These are phyloP conservation scores for Beris morrisii DNA, from an alignment of 2,888 invertebrate species.

Conservation along the genomic window DNA sequence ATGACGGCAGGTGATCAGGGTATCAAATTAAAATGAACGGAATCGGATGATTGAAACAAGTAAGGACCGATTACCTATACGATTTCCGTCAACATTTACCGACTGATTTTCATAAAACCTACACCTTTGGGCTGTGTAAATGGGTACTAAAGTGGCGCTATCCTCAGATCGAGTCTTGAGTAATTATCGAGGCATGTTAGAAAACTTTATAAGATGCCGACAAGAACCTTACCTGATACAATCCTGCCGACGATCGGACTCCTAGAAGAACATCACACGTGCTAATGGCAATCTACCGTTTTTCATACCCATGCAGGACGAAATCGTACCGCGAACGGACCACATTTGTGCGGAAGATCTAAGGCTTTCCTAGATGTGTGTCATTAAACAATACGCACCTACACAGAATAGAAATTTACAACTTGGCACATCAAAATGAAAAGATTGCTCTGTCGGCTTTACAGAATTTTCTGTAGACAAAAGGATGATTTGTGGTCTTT, in stretches of 20 bases:
- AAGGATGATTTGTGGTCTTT: conserved; percentile 9
- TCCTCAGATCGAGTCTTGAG: conserved; percentile 4
- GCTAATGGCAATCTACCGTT: conserved; percentile 40
- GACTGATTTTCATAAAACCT: neutral
- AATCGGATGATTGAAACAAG: neutral
- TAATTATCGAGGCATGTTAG: conserved; percentile 17
- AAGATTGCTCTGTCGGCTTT: neutral
- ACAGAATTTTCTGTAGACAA: neutral
- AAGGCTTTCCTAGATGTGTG: neutral
- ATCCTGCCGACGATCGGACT: conserved; percentile 8
- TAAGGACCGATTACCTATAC: neutral
- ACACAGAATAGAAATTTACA: conserved; percentile 22
- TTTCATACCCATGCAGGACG: conserved; percentile 1
- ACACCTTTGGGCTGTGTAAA: neutral
- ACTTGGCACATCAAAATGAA: conserved; percentile 15
- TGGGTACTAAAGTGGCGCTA: conserved; percentile 18
- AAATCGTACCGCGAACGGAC: neutral
- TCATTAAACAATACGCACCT: conserved; percentile 25
- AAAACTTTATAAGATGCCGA: conserved; percentile 19
- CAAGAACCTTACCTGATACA: conserved; percentile 29
- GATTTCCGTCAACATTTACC: neutral
- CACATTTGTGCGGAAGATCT: conserved; percentile 8
- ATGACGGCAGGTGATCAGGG: neutral
- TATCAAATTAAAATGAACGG: neutral
- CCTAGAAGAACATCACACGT: conserved; percentile 41